phyloP scores from a whole-genome alignment of 2,888 invertebrate genomes.

The Hirtodrosophila alboralis region DNA sequence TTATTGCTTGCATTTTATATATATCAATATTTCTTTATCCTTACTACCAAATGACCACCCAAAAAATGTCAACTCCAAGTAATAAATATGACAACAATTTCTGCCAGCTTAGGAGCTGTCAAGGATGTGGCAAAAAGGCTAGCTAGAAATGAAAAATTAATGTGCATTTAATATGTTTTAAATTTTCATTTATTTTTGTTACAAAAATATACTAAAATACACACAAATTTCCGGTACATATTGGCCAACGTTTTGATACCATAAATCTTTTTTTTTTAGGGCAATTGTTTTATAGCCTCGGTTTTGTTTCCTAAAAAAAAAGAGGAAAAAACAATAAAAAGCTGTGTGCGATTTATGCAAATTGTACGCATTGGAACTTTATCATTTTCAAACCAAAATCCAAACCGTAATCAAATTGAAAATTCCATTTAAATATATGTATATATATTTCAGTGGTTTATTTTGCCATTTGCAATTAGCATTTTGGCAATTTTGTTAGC shows the following conservation, averaged over 20 bases:
- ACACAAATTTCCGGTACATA: slow-evolving; percentile 66
- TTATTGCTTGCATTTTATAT: too few relatives aligned
- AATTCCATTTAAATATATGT: slow-evolving; percentile 45
- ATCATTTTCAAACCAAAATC: slow-evolving; percentile 32
- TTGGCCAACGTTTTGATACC: slow-evolving; percentile 47
- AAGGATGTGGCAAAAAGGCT: slow-evolving; percentile 15
- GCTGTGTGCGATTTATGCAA: slow-evolving; percentile 52
- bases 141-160: slow-evolving; percentile 60
- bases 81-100: slow-evolving; percentile 41
- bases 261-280: slow-evolving; percentile 56
- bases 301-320: slow-evolving; percentile 2
- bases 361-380: slow-evolving; percentile 44
- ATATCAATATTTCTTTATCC: too few relatives aligned
- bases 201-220: slow-evolving; percentile 50
- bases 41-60: too few relatives aligned
- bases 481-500: slow-evolving; percentile 34
- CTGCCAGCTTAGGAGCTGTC: slow-evolving; percentile 30
- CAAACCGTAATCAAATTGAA: slow-evolving; percentile 39
- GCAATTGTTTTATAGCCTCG: slow-evolving; percentile 18
- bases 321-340: slow-evolving; percentile 26
- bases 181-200: too few relatives aligned
- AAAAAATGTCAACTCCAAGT: slow-evolving; percentile 25
- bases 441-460: slow-evolving; percentile 48
- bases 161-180: slow-evolving; percentile 71
- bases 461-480: slow-evolving; percentile 56